Percentiles rank a stretch among this genome's conserved stretches.
Conservation (phyloP, 23 tunicate species). For the Styela plicata region DNA sequence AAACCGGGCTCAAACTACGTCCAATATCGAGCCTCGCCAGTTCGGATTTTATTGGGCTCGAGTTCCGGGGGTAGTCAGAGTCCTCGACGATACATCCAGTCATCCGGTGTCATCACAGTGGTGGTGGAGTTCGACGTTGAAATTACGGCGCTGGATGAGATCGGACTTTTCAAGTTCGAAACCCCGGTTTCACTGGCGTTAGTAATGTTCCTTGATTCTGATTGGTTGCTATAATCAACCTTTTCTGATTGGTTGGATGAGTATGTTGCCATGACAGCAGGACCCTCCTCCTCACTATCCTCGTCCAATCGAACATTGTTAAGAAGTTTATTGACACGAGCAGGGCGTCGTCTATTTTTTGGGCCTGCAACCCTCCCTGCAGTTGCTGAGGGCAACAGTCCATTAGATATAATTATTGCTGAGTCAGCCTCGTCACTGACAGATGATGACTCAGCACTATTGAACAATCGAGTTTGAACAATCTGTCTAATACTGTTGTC, state of each 20-base stretch:
- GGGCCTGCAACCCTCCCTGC: conserved; percentile 50
- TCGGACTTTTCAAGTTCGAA: background rate
- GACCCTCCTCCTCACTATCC: conserved; percentile 11
- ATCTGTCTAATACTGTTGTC: conserved; percentile 54
- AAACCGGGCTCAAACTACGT: conserved; percentile 12
- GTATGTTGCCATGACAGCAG: conserved; percentile 35
- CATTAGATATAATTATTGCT: background rate
- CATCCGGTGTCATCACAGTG: conserved; percentile 76
- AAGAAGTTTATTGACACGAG: conserved; percentile 24
- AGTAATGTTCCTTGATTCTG: background rate
- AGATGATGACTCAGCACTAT: conserved; percentile 50
- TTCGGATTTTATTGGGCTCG: conserved; percentile 2
- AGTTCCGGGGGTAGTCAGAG: conserved; percentile 23
- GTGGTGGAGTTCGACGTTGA: conserved; percentile 14
- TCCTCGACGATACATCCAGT: conserved; percentile 82
- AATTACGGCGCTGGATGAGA: background rate
- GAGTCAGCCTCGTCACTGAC: conserved; percentile 30
- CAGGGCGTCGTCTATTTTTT: conserved; percentile 36
- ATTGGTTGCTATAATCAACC: background rate
- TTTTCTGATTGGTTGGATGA: background rate
- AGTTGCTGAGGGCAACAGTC: conserved; percentile 50
- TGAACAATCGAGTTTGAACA: conserved; percentile 45
- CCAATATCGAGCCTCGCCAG: background rate
- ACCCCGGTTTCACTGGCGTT: too few relatives aligned
- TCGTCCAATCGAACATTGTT: background rate